phyloP scores from a whole-genome alignment of 35 echinoderm and acorn worm genomes.

The Hemicentrotus pulcherrimus region DNA sequence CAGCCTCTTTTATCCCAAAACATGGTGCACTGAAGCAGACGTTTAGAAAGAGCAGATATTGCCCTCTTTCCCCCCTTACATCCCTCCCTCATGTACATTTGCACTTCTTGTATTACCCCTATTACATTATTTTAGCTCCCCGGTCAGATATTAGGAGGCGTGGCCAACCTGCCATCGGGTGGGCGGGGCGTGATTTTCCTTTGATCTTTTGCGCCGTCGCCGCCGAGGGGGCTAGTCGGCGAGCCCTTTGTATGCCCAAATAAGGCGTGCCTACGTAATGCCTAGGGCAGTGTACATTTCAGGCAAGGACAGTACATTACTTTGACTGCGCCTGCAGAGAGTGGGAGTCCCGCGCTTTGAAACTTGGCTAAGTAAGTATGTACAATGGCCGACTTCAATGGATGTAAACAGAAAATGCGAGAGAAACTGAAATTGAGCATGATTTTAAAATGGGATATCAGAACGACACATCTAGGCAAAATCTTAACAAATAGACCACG shows the following conservation, averaged over 20 bases:
- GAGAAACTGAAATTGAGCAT: conserved; percentile 38
- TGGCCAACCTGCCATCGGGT: conserved; percentile 37
- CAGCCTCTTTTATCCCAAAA: neutral
- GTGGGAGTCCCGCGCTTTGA: neutral
- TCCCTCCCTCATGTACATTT: neutral
- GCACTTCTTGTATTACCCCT: conserved; percentile 23
- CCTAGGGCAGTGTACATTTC: conserved; percentile 44
- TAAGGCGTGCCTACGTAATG: conserved; percentile 44
- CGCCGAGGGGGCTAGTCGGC: conserved; percentile 29
- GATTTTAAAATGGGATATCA: conserved; percentile 40
- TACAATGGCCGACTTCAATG: neutral
- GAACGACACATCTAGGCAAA: neutral
- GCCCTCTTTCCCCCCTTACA: neutral
- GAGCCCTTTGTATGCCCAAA: conserved; percentile 41
- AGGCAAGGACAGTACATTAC: neutral
- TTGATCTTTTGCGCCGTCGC: conserved; percentile 50
- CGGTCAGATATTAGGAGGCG: conserved; percentile 36
- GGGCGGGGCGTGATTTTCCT: conserved; percentile 52
- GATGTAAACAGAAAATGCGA: conserved; percentile 30
- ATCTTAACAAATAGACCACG: neutral
- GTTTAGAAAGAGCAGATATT: neutral
- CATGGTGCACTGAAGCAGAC: neutral
- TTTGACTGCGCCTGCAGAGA: no score
- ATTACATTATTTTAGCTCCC: conserved; percentile 36
- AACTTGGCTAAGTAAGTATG: conserved; percentile 44